Evolutionary conservation across 2,113 vertebrate genomes (phyloP).

Genomic region (Sebastes schlegelii): DNA sequence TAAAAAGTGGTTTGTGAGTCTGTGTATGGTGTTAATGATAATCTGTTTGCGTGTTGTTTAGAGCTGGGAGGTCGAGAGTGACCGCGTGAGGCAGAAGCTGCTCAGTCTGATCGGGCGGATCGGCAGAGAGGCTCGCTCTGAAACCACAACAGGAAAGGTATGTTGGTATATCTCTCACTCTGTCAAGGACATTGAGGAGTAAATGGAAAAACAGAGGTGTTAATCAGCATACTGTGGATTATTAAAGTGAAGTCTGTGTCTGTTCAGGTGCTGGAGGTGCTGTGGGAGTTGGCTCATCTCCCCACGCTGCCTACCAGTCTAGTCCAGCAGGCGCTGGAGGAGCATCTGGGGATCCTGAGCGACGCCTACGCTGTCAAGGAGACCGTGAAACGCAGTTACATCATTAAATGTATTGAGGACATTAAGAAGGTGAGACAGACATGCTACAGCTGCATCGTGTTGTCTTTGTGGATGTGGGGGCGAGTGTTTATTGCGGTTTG

Average conservation of each 20-base stretch:
- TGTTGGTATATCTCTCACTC: not conserved
- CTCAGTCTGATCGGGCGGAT: slow-evolving; percentile 97
- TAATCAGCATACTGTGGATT: not conserved
- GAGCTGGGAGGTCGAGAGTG: slow-evolving; percentile 98
- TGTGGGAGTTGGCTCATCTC: slow-evolving; percentile 98
- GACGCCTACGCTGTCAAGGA: slow-evolving; percentile 99
- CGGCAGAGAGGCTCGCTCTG: slow-evolving; percentile 95
- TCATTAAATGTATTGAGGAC: slow-evolving; percentile 99
- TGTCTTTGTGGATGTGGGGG: not conserved
- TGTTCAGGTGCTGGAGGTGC: slow-evolving; percentile 93
- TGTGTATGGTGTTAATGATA: not conserved
- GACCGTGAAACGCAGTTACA: slow-evolving; percentile 94
- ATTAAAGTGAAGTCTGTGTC: not conserved
- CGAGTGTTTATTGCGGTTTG: not conserved
- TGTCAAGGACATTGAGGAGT: not conserved
- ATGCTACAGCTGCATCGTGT: not conserved
- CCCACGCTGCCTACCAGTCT: slow-evolving; percentile 92
- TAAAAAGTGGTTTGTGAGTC: not conserved
- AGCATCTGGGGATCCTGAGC: slow-evolving; percentile 96
- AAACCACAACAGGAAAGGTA: slow-evolving; percentile 96
- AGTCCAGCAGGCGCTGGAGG: slow-evolving; percentile 96
- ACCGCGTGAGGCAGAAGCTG: slow-evolving; percentile 95
- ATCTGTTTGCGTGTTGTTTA: slow-evolving; percentile 63
- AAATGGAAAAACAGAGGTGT: not conserved
- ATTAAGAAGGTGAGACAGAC: slow-evolving; percentile 92